Conservation (phyloP, 2,113 vertebrate species). For the Junco hyemalis region DNA sequence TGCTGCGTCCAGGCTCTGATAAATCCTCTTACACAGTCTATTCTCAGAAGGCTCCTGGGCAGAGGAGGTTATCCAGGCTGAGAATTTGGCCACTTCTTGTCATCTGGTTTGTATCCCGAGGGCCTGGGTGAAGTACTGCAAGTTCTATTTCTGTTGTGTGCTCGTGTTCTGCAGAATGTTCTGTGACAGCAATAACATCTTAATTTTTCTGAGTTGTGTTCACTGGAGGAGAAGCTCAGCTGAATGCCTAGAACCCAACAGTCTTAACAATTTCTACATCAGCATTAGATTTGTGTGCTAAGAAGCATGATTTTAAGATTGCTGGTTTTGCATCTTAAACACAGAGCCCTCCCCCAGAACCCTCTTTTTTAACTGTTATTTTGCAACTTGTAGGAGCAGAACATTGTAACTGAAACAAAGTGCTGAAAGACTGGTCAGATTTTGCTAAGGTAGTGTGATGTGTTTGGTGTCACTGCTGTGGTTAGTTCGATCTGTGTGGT, state of each 20-base stretch:
- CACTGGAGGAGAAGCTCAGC: not conserved
- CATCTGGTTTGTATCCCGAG: not conserved
- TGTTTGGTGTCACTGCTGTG: not conserved
- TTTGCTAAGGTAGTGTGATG: not conserved
- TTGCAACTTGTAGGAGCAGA: not conserved
- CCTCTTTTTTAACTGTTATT: not conserved
- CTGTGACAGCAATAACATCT: not conserved
- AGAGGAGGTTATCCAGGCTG: conserved; percentile 8
- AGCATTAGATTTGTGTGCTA: not conserved
- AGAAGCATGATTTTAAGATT: not conserved
- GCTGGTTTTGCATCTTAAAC: not conserved
- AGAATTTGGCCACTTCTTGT: not conserved
- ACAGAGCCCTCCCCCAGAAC: not conserved
- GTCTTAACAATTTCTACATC: not conserved
- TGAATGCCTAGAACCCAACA: not conserved
- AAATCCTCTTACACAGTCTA: conserved; percentile 39
- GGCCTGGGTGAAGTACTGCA: not conserved
- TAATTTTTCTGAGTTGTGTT: not conserved
- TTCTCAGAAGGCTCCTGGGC: not conserved
- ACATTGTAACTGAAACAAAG: not conserved
- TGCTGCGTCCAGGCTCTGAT: not conserved
- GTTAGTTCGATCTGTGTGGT: not conserved
- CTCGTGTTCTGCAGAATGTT: not conserved
- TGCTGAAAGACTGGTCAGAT: not conserved
- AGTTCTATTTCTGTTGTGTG: not conserved